These are phyloP conservation scores for Lymantria monacha DNA, from an alignment of 2,888 invertebrate genomes.

Conservation along the genomic window DNA sequence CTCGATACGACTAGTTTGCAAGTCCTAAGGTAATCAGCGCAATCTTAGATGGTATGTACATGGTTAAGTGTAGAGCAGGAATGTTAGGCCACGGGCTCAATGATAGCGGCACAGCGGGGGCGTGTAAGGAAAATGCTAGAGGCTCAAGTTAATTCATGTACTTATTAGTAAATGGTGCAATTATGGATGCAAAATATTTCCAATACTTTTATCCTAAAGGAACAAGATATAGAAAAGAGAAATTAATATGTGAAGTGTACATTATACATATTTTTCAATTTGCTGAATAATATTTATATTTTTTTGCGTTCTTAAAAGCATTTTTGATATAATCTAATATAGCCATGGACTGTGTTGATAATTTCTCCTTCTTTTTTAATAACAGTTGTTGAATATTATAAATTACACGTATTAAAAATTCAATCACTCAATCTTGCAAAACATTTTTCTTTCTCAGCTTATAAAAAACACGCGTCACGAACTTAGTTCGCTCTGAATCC, in stretches of 20 bases:
- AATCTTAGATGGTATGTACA: constrained; percentile 43
- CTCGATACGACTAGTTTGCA: constrained; percentile 47
- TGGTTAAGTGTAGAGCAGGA: constrained; percentile 26
- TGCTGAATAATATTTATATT: too few relatives aligned
- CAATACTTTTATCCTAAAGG: not conserved
- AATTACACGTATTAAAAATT: too few relatives aligned
- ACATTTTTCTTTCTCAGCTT: too few relatives aligned
- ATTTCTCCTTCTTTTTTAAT: too few relatives aligned
- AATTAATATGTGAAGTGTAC: not conserved
- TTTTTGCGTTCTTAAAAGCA: too few relatives aligned
- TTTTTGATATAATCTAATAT: too few relatives aligned
- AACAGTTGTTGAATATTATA: too few relatives aligned
- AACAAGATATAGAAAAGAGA: not conserved
- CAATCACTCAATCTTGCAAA: too few relatives aligned
- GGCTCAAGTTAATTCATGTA: constrained; percentile 3
- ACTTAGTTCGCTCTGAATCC: too few relatives aligned
- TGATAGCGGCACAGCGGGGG: constrained; percentile 6
- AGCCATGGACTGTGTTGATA: too few relatives aligned
- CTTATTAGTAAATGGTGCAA: not conserved
- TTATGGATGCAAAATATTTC: not conserved
- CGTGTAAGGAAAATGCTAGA: constrained; percentile 14
- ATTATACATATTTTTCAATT: too few relatives aligned
- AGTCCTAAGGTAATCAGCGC: constrained; percentile 43
- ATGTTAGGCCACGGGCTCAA: constrained; percentile 28
- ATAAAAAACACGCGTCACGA: too few relatives aligned